A percentile compares a stretch with the other conserved stretches of the same genome.
phyloP scores from a whole-genome alignment of 2,888 invertebrate species.

The Synergus japonicus region DNA sequence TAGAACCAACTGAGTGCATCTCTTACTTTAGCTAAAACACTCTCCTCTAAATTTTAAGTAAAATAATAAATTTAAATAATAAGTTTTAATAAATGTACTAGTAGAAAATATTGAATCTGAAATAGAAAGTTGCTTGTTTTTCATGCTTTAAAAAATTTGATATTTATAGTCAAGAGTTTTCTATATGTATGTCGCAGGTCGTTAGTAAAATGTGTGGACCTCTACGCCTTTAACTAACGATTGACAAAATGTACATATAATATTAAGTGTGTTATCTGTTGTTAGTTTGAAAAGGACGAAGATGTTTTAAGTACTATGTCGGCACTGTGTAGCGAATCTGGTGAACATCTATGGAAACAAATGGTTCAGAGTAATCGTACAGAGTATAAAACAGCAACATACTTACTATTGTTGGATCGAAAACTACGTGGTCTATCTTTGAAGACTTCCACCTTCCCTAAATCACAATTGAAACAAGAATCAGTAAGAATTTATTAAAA shows the following conservation, averaged over 20 bases:
- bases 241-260: background rate
- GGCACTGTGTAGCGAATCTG: constrained; percentile 67
- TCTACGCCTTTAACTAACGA: too few species aligned
- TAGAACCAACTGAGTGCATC: too few species aligned
- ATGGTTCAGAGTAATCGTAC: constrained; percentile 72
- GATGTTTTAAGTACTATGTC: constrained; percentile 73
- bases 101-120: background rate
- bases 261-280: constrained; percentile 40
- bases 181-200: too few species aligned
- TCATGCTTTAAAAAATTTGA: background rate
- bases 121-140: background rate
- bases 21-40: too few species aligned
- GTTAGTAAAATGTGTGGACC: too few species aligned
- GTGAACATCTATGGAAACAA: constrained; percentile 78
- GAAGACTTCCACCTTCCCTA: constrained; percentile 72
- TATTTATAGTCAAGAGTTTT: background rate
- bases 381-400: constrained; percentile 87
- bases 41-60: too few species aligned
- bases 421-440: constrained; percentile 81
- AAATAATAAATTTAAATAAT: too few species aligned
- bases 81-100: too few species aligned
- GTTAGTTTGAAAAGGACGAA: constrained; percentile 71
- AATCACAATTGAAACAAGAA: constrained; percentile 67
- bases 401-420: constrained; percentile 82
- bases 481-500: background rate